phyloP scores from a whole-genome alignment of 2,113 vertebrate genomes.

The Megaceryle torquata region DNA sequence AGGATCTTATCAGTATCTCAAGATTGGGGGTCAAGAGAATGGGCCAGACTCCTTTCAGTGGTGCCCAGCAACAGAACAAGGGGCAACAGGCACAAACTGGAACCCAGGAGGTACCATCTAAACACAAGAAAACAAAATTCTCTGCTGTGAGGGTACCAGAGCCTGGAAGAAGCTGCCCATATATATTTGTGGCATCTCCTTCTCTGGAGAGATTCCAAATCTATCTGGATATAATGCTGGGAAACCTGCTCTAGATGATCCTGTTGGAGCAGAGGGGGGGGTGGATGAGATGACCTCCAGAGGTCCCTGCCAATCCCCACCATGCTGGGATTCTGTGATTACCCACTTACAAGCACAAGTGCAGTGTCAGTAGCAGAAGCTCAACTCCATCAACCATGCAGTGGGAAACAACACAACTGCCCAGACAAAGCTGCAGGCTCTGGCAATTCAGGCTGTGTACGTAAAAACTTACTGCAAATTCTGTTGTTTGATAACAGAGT shows the following conservation, averaged over 20 bases:
- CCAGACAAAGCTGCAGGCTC: background rate
- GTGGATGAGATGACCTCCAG: background rate
- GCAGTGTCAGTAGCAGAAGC: background rate
- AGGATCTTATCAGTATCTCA: background rate
- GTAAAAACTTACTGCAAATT: background rate
- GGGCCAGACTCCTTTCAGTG: background rate
- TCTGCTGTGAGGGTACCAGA: background rate
- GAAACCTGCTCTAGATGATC: background rate
- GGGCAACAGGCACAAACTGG: background rate
- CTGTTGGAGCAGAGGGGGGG: background rate
- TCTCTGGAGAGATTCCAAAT: background rate
- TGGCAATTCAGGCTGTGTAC: rapidly evolving
- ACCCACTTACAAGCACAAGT: background rate
- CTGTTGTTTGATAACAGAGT: background rate
- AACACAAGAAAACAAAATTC: background rate
- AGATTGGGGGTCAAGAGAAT: background rate
- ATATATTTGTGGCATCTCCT: background rate
- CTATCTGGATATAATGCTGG: background rate
- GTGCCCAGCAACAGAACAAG: background rate
- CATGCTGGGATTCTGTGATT: background rate
- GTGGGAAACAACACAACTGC: background rate
- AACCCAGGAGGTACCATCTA: background rate
- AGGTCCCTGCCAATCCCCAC: background rate
- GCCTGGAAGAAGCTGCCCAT: background rate
- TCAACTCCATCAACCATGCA: rapidly evolving